Evolutionary conservation across 2,888 invertebrate species (phyloP), one percentile per base, ranked within the genome.

Genomic region (Willowsia nigromaculata): DNA sequence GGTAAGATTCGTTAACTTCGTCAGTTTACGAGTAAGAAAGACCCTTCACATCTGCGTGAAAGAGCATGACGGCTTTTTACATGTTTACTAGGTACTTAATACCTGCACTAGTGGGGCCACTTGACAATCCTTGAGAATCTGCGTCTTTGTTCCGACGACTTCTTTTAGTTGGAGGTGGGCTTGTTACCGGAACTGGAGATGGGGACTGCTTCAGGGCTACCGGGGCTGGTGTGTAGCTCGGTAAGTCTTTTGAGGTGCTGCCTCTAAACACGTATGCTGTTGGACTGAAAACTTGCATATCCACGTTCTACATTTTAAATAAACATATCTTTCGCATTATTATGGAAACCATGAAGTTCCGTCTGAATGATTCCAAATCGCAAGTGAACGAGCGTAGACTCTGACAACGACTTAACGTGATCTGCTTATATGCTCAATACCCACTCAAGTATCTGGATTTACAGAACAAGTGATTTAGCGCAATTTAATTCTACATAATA

Each of bases 201-300:
- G 84, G 65, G 13, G 62, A 76, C 40, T 50, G 83, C 18, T 84
- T 74, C 4, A 47, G 7, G 15, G 86, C 27, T 4, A 13, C 25
- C 27, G 47, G 68, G 76, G 2, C 43, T 43, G 43, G 13, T 43
- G 30, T 5, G 18, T 81, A 18, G 7, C 40, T 18, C 3, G 68
- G 18, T 53, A 22, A 15, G 33, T 89, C 71, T 22, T 78, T 80
- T 3, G 84, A 68, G 43, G 33, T 37, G 3, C 76, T 50, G 27
- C 90, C 91, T 22, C 91, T 88, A 40, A 91, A 91, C 15, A 91
- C 90, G 13, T 74, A 92, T 6, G 93, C 93, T 9, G 95, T 95
- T 1, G 95, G 95, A 65, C 95, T 95, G 93, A 94, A 94, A 6
- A 95, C 95, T 33, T 94, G 93, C 2, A 95, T 94, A 91, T 95